Evolutionary conservation across 2,797 vertebrate species (phyloP).

Genomic region (Catharus ustulatus): DNA sequence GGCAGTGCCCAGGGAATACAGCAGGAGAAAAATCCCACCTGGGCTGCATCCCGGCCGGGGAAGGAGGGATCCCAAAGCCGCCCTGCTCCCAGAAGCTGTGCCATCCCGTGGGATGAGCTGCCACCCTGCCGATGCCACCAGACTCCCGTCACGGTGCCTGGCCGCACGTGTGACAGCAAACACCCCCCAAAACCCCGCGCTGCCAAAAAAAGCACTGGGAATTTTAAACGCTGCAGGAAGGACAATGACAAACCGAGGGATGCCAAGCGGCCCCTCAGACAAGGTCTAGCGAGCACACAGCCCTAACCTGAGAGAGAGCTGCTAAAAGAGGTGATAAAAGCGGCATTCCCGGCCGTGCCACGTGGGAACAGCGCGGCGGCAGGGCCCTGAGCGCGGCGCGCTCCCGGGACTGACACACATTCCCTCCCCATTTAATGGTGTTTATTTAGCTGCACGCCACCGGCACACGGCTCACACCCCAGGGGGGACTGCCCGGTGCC

Average conservation of each 20-base stretch:
- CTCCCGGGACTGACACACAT: not conserved
- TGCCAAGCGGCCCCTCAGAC: not conserved
- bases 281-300: not conserved
- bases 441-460: not conserved
- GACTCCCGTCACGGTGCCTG: not conserved
- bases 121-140: not conserved
- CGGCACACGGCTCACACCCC: not conserved
- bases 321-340: not conserved
- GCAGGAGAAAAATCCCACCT: not conserved
- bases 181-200: accelerated
- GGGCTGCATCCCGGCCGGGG: not conserved
- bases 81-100: not conserved
- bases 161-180: not conserved
- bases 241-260: not conserved
- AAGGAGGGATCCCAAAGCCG: not conserved
- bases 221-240: not conserved
- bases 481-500: not conserved
- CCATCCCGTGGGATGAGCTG: not conserved
- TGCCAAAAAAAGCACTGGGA: accelerated
- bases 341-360: not conserved
- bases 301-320: accelerated
- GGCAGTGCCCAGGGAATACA: not conserved
- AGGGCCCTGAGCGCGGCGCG: accelerated
- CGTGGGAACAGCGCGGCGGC: accelerated
- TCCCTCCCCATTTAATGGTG: not conserved